Percentiles rank a stretch among this genome's conserved stretches.
Conservation (phyloP, 2,113 vertebrate genomes). For the Scopus umbretta region DNA sequence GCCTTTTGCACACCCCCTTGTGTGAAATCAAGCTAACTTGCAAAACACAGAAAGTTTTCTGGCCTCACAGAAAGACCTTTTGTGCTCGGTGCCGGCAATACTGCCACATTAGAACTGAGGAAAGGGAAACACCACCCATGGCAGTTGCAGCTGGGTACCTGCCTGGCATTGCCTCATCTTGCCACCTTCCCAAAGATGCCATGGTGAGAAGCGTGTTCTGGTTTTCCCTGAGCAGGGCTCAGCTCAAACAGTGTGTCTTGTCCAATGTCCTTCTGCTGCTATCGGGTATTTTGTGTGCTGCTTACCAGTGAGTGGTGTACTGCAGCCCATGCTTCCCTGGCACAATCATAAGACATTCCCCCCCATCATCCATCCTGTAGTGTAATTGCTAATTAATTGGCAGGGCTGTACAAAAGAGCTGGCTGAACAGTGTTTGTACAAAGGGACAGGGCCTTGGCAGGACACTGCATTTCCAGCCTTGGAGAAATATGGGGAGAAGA, state of each 20-base stretch:
- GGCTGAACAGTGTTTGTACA: not conserved
- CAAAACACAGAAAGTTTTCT: not conserved
- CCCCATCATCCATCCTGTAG: not conserved
- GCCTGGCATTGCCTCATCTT: not conserved
- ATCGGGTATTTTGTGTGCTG: rapidly evolving
- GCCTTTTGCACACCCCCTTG: not conserved
- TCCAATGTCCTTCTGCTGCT: not conserved
- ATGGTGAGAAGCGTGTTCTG: not conserved
- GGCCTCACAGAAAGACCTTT: not conserved
- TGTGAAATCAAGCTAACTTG: not conserved
- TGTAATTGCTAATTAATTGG: not conserved
- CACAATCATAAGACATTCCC: not conserved
- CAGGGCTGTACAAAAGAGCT: not conserved
- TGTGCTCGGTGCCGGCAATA: not conserved
- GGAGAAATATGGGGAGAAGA: not conserved
- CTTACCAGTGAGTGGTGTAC: not conserved
- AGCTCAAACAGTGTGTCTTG: not conserved
- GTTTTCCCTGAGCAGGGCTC: not conserved
- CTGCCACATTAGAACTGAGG: not conserved
- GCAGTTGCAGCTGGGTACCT: not conserved
- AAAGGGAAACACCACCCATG: not conserved
- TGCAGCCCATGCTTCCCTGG: not conserved
- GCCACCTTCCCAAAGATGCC: not conserved
- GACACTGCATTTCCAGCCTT: not conserved
- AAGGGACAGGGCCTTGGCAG: not conserved